Evolutionary conservation across 2,113 vertebrate species (phyloP).

Genomic region (Antidorcas marsupialis): DNA sequence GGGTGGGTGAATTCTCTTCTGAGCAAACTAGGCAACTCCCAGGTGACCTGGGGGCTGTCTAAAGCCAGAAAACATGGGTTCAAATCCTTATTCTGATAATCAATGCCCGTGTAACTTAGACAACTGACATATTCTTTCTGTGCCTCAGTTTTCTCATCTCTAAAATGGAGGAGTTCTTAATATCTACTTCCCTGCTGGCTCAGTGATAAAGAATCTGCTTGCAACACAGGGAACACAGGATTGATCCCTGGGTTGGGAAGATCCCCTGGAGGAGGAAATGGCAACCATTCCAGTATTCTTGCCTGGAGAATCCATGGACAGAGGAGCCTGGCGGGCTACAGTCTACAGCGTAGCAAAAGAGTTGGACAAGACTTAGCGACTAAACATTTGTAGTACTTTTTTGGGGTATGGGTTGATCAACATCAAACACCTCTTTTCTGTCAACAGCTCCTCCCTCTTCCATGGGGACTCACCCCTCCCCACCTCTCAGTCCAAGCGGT

Average conservation of each 20-base stretch:
- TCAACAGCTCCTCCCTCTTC: neutral
- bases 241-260: neutral
- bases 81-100: neutral
- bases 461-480: too few relatives aligned
- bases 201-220: neutral
- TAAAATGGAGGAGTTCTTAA: neutral
- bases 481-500: neutral
- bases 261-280: neutral
- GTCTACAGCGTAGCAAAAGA: rapidly evolving
- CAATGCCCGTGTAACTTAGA: neutral
- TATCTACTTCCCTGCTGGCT: neutral
- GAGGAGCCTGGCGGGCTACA: neutral
- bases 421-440: neutral
- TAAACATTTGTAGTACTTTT: neutral
- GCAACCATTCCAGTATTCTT: neutral
- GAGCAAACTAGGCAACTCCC: neutral
- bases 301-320: neutral
- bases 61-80: neutral
- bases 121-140: neutral
- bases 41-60: neutral
- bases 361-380: neutral
- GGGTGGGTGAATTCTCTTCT: neutral
- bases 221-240: neutral
- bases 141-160: neutral
- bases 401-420: neutral